Base-by-base conservation (phyloP, 2,888 invertebrate species). In the Lordiphosa andalusiaca region DNA sequence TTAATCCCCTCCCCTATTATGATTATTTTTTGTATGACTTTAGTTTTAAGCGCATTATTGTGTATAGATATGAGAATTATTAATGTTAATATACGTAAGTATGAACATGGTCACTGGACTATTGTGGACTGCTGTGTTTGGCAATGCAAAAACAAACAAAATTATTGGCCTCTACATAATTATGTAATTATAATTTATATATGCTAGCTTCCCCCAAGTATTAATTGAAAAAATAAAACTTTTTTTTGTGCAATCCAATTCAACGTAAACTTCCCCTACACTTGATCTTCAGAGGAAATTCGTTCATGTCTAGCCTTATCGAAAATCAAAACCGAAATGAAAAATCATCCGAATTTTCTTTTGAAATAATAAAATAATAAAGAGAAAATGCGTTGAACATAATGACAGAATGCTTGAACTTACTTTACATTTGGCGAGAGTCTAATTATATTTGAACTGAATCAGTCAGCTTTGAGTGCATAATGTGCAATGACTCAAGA, bases 51-150 rank as follows among this genome's bases (percentile, higher is more conserved):
- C 47, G 51, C 55, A 67, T 69, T 30, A 51, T 58, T 69, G 67
- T 75, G 59, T 62, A 54, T 80, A 83, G 84, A 73, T 83, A 68
- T 81, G 84, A 73, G 76, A 77, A 80, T 77, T 80, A 77, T 77
- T 77, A 77, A 68, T 72, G 39, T 80, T 76, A 77, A 73, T 62
- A 49, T 56, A 59, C 56, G 42, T 58, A 66, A 52, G 50, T 39
- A 53, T 68, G 69, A 38, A 55, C 47, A 73, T 63, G 65, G 37
- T 25, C 53, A 58, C 48, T 41, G 73, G 35, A 23, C 38, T 54
- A 44, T 35, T 7, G 37, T 19, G 41, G 41, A 53, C 23, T 25
- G 57, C 55, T 37, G 12, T 30, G 25, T 25, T 25, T 25, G n/a
- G 12, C n/a, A 23, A 23, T 41, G 39, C 16, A 38, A 38, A 9